A percentile compares a stretch with the other conserved stretches of the same genome.
Evolutionary conservation across 1,140 invertebrate species (phyloP).

Genomic region (Euglossa dilemma): DNA sequence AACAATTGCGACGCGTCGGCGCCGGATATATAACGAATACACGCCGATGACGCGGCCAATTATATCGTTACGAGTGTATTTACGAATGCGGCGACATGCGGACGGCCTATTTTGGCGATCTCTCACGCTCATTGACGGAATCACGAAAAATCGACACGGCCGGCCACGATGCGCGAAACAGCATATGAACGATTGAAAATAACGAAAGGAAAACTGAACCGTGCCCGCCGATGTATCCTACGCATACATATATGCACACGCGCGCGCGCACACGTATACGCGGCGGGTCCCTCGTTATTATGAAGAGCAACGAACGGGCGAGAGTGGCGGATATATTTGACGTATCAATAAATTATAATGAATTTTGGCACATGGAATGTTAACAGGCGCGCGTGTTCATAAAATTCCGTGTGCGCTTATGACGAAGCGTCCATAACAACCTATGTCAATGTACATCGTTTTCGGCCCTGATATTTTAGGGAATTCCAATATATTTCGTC

Average conservation of each 20-base stretch:
- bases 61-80: conserved; percentile 46
- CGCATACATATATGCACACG: not conserved
- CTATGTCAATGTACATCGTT: conserved; percentile 36
- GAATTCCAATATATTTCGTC: conserved; percentile 23
- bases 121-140: conserved; percentile 21
- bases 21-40: conserved; percentile 15
- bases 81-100: conserved; percentile 40
- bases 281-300: conserved; percentile 16
- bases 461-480: conserved; percentile 22
- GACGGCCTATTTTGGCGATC: conserved; percentile 12
- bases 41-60: conserved; percentile 16
- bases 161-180: not conserved
- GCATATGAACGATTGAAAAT: conserved; percentile 7
- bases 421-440: conserved; percentile 16
- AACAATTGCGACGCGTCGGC: conserved; percentile 19
- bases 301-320: conserved; percentile 12
- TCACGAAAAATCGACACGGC: conserved; percentile 36
- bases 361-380: conserved; percentile 37
- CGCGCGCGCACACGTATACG: no score
- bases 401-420: conserved; percentile 27
- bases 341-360: conserved; percentile 50
- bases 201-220: conserved; percentile 31
- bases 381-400: conserved; percentile 29
- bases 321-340: conserved; percentile 29
- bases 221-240: no score